These are phyloP conservation scores for Tragelaphus scriptus DNA, from an alignment of 2,113 vertebrate species.

Conservation along the genomic window DNA sequence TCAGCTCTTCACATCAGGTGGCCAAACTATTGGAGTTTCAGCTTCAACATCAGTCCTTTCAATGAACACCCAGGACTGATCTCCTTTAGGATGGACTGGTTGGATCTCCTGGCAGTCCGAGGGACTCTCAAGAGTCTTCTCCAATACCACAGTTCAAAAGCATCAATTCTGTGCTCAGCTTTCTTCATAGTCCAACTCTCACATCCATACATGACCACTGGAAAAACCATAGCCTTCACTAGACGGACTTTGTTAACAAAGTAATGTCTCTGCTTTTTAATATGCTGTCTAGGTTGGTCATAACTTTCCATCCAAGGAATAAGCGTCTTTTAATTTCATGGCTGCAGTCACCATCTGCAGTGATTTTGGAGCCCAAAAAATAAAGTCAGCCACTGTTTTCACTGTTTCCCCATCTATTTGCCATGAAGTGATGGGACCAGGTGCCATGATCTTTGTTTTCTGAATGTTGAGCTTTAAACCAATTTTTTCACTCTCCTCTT, in stretches of 20 bases:
- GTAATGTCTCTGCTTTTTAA: not conserved
- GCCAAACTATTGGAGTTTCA: not conserved
- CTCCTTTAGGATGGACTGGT: not conserved
- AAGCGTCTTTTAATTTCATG: not conserved
- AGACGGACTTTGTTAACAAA: not conserved
- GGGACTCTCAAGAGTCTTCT: not conserved
- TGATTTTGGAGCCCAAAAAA: not conserved
- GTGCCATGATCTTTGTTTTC: not conserved
- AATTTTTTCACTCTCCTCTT: not conserved
- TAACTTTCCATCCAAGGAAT: not conserved
- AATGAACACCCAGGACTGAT: not conserved
- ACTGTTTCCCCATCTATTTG: not conserved
- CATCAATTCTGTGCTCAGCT: accelerated
- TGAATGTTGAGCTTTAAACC: not conserved
- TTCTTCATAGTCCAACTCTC: not conserved
- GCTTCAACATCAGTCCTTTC: not conserved
- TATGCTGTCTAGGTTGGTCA: not conserved
- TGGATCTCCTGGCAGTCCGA: not conserved
- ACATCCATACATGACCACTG: not conserved
- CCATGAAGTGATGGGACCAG: not conserved
- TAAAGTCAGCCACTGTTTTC: not conserved
- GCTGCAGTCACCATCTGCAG: not conserved
- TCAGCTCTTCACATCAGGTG: not conserved
- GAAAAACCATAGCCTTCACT: not conserved
- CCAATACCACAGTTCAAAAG: not conserved